A percentile compares a stretch with the other conserved stretches of the same genome.
phyloP scores from a whole-genome alignment of 2,888 invertebrate genomes.

The Drosophila infuscata region DNA sequence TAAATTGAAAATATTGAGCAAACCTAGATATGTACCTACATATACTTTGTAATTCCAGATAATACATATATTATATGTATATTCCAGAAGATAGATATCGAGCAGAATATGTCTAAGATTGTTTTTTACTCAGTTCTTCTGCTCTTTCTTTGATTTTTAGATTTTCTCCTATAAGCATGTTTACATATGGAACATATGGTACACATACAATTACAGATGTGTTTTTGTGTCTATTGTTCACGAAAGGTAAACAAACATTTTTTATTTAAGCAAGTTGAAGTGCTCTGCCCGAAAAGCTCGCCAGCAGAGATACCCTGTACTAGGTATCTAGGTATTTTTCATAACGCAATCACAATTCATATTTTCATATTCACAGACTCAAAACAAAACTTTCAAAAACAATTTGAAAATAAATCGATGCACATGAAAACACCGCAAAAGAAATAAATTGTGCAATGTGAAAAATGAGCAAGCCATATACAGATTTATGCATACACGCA shows the following conservation, averaged over 20 bases:
- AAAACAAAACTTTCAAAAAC: neutral
- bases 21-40: neutral
- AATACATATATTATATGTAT: too few relatives aligned
- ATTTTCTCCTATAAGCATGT: slow-evolving; percentile 9
- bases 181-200: slow-evolving; percentile 24
- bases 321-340: neutral
- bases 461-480: neutral
- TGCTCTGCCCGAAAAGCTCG: neutral
- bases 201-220: slow-evolving; percentile 1
- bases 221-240: slow-evolving; percentile 12
- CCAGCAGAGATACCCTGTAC: neutral
- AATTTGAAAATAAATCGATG: neutral
- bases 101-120: neutral
- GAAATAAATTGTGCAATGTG: neutral
- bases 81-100: neutral
- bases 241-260: slow-evolving; percentile 47
- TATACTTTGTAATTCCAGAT: neutral
- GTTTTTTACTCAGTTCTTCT: slow-evolving; percentile 12
- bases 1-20: neutral
- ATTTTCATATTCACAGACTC: neutral
- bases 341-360: too few relatives aligned
- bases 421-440: neutral
- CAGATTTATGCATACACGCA: neutral
- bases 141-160: slow-evolving; percentile 7
- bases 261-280: slow-evolving; percentile 1